phyloP scores from a whole-genome alignment of 2,888 invertebrate genomes.

The Agriopis leucophaearia region DNA sequence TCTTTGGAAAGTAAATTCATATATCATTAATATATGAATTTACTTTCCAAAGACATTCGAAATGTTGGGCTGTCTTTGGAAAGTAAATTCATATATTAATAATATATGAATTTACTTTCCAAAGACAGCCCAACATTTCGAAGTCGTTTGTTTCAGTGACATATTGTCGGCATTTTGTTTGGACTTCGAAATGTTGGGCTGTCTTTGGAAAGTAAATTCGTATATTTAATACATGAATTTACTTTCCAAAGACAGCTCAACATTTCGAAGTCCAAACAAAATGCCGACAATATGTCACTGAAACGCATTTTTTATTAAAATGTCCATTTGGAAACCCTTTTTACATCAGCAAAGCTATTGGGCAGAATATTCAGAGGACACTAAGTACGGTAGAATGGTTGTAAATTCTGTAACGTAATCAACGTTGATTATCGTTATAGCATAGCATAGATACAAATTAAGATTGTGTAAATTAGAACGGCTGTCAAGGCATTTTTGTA shows the following conservation, averaged over 20 bases:
- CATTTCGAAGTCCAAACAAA: conserved; percentile 23
- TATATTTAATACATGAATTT: too few species aligned
- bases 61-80: too few species aligned
- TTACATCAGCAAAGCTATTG: conserved; percentile 37
- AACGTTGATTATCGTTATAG: too few species aligned
- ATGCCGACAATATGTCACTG: conserved; percentile 38
- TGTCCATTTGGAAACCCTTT: conserved; percentile 42
- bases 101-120: too few species aligned
- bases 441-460: too few species aligned
- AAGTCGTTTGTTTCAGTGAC: conserved; percentile 32
- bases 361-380: neutral
- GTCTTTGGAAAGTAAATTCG: neutral
- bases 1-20: neutral
- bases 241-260: neutral
- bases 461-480: too few species aligned
- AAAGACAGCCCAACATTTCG: too few species aligned
- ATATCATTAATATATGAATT: too few species aligned
- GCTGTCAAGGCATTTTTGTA: too few species aligned
- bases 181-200: conserved; percentile 6
- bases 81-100: too few species aligned
- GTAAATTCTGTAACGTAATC: too few species aligned
- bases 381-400: neutral
- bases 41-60: too few species aligned
- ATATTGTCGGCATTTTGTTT: conserved; percentile 38
- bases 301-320: conserved; percentile 41